Evolutionary conservation across 2,113 vertebrate genomes (phyloP), one percentile per base, ranked within the genome.

Genomic region (Gymnarchus niloticus): DNA sequence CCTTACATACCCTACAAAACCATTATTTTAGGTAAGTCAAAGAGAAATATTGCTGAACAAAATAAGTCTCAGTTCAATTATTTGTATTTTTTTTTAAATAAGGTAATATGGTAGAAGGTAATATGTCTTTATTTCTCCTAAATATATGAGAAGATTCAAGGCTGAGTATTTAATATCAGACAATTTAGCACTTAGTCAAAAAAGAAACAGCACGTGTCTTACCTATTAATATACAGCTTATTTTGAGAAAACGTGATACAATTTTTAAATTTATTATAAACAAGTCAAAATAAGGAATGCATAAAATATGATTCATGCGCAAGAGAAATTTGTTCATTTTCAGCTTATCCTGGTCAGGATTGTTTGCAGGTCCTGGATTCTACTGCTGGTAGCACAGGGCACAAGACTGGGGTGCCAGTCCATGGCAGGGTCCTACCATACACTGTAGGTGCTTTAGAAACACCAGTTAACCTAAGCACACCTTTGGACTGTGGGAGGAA

Each of bases 51-150:
- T 69, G 61, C 28, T 69, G 61, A 69, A 41, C 65, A 65, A 28
- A 65, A 28, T 65, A n/a, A 65, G 25, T 12, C 25, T 33, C 25
- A 41, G 33, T 73, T 73, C 28, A 73, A 73, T 73, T 73, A 73
- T 33, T 73, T 73, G 65, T 73, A 73, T 73, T 73, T 73, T 73
- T 73, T n/a, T n/a, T n/a, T n/a, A n/a, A n/a, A n/a, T n/a, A n/a
- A n/a, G n/a, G n/a, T 73, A 73, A 73, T 73, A 33, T 37, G 65
- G 65, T 41, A 73, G 33, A 73, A 41, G 19, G 65, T 73, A 73
- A 41, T 69, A 69, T 73, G 33, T 19, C 65, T 73, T 41, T n/a
- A n/a, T n/a, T 73, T 37, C 41, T 73, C 28, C 65, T 41, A 37
- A 73, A 28, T 41, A 33, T 17, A 73, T 73, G 14, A 41, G 33